phyloP scores from a whole-genome alignment of 2,888 invertebrate genomes.

The Entomobrya multifasciata region DNA sequence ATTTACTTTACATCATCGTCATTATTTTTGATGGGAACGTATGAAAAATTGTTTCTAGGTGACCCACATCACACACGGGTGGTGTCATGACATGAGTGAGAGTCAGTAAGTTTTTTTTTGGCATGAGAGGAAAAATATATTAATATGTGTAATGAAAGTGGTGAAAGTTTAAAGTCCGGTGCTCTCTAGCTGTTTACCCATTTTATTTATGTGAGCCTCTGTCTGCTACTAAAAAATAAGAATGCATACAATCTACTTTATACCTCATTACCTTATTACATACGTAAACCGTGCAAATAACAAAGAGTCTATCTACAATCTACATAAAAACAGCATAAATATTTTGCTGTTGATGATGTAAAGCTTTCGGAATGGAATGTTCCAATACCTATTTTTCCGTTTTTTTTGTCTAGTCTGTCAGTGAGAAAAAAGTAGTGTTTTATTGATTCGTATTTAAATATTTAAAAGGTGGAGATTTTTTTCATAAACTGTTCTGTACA shows the following conservation, averaged over 20 bases:
- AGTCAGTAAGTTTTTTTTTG: slow-evolving; percentile 32
- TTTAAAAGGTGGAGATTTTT: background rate
- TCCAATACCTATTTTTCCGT: too few relatives aligned
- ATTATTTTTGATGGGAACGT: too few relatives aligned
- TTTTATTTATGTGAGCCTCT: background rate
- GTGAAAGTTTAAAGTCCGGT: slow-evolving; percentile 23
- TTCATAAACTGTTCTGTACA: slow-evolving; percentile 22
- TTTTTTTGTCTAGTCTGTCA: slow-evolving; percentile 2
- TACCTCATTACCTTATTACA: background rate
- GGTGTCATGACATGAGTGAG: slow-evolving; percentile 8
- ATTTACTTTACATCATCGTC: background rate
- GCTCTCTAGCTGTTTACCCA: slow-evolving; percentile 1
- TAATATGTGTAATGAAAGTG: slow-evolving; percentile 13
- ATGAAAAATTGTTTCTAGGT: slow-evolving; percentile 41
- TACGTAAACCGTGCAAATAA: background rate
- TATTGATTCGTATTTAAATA: slow-evolving; percentile 4
- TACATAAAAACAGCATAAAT: background rate
- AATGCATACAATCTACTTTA: background rate
- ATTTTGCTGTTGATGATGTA: background rate
- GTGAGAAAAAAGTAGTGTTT: slow-evolving; percentile 1
- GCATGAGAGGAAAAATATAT: slow-evolving; percentile 27
- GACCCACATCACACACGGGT: slow-evolving; percentile 38
- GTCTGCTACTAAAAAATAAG: background rate
- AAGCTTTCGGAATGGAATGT: slow-evolving; percentile 1
- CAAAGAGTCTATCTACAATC: background rate